Conservation (phyloP, 2,797 vertebrate species). For the Phalanger gymnotis region DNA sequence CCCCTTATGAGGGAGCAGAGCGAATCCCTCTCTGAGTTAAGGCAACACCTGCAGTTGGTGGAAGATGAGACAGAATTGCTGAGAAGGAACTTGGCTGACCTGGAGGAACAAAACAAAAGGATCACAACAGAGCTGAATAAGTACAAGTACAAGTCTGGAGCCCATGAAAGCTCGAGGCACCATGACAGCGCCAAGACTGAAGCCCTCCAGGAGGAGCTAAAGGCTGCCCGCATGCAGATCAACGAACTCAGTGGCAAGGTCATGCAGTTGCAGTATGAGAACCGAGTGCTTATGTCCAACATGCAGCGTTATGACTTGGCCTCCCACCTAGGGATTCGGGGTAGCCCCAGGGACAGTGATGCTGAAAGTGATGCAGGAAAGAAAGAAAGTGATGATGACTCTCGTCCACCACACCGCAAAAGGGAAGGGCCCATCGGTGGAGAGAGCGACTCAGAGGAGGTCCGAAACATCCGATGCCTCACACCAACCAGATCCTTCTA, state of each 20-base stretch:
- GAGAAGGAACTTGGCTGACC: conserved; percentile 94
- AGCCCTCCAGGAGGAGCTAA: conserved; percentile 96
- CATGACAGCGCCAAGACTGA: conserved; percentile 93
- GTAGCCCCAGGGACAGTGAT: conserved; percentile 96
- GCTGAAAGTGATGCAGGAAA: conserved; percentile 96
- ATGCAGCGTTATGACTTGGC: conserved; percentile 99
- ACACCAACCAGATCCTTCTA: conserved; percentile 96
- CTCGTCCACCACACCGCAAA: conserved; percentile 96
- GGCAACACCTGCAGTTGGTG: conserved; percentile 97
- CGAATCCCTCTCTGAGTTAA: conserved; percentile 94
- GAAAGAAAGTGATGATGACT: conserved; percentile 94
- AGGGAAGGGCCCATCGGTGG: conserved; percentile 97
- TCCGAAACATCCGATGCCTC: conserved; percentile 96
- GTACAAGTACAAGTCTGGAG: conserved; percentile 95
- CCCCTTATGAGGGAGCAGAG: conserved; percentile 93
- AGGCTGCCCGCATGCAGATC: conserved; percentile 95
- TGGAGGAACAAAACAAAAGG: conserved; percentile 98
- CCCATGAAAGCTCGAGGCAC: conserved; percentile 93
- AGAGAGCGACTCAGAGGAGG: conserved; percentile 98
- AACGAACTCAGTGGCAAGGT: conserved; percentile 99
- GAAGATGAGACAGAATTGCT: conserved; percentile 98
- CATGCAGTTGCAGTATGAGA: conserved; percentile 99
- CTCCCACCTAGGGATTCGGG: conserved; percentile 95
- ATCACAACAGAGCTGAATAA: conserved; percentile 96
- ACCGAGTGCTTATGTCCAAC: conserved; percentile 97